Evolutionary conservation across 2,113 vertebrate species (phyloP).

Genomic region (Callopanchax toddi): DNA sequence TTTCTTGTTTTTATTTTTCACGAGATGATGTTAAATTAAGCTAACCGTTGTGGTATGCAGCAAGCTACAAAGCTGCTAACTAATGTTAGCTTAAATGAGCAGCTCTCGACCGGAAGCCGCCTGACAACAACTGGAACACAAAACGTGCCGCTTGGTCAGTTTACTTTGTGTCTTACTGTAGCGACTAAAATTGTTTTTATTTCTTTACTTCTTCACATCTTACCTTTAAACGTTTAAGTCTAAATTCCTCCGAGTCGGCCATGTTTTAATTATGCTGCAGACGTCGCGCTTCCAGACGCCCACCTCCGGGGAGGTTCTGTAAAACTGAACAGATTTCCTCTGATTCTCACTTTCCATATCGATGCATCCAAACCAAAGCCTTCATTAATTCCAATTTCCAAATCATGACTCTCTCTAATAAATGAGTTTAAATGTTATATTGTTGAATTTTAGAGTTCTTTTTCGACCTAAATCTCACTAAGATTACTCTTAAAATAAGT

Average conservation of each 20-base stretch:
- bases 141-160: not conserved
- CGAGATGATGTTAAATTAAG: not conserved
- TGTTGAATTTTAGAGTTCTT: too few species aligned
- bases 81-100: slow-evolving; percentile 49
- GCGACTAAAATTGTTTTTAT: not conserved
- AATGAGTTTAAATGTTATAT: too few species aligned
- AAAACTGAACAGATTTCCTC: not conserved
- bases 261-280: slow-evolving; percentile 75
- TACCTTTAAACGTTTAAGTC: slow-evolving; percentile 71
- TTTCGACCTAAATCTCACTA: too few species aligned
- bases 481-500: too few species aligned
- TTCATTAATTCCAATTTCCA: too few species aligned
- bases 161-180: fast-evolving
- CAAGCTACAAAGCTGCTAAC: slow-evolving; percentile 28
- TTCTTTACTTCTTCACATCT: not conserved
- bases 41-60: slow-evolving; percentile 7
- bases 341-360: too few species aligned
- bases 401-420: too few species aligned
- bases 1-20: not conserved
- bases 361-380: too few species aligned
- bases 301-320: slow-evolving; percentile 27
- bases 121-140: not conserved
- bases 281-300: slow-evolving; percentile 52
- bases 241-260: slow-evolving; percentile 75
- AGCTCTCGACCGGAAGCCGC: slow-evolving; percentile 22